A percentile compares a stretch with the other conserved stretches of the same genome.
These are phyloP conservation scores for Mormyrus iriodes DNA, from an alignment of 2,113 vertebrate genomes.

Conservation along the genomic window DNA sequence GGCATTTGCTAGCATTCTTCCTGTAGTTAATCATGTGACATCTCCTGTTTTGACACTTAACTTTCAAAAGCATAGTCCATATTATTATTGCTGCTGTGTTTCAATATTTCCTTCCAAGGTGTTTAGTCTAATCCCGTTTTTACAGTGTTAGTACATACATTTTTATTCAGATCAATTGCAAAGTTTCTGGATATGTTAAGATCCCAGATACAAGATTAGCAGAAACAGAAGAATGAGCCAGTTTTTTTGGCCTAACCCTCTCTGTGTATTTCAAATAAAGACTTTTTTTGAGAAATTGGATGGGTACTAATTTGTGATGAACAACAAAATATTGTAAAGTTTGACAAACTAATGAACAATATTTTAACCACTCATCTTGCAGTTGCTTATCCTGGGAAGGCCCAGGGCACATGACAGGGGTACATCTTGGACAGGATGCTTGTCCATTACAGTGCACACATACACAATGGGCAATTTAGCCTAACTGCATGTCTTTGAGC, in stretches of 20 bases:
- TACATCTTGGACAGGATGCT: neutral
- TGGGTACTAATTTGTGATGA: neutral
- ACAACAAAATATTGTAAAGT: neutral
- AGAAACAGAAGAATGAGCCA: neutral
- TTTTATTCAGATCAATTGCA: neutral
- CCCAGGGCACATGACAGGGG: neutral
- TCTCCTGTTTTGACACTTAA: neutral
- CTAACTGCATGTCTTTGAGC: neutral
- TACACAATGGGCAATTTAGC: neutral
- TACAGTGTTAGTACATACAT: neutral
- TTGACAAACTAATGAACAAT: neutral
- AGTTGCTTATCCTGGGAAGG: neutral
- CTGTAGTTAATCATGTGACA: neutral
- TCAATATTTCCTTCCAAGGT: neutral
- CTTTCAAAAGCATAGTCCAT: neutral
- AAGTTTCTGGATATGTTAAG: neutral
- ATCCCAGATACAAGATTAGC: neutral
- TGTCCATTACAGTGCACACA: neutral
- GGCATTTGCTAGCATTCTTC: neutral
- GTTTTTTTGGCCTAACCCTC: neutral
- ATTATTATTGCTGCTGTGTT: neutral
- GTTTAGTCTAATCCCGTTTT: neutral
- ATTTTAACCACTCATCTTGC: neutral
- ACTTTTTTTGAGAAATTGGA: neutral
- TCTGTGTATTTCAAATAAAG: neutral